phyloP scores from a whole-genome alignment of 2,888 invertebrate genomes.

The Molorchus minor region DNA sequence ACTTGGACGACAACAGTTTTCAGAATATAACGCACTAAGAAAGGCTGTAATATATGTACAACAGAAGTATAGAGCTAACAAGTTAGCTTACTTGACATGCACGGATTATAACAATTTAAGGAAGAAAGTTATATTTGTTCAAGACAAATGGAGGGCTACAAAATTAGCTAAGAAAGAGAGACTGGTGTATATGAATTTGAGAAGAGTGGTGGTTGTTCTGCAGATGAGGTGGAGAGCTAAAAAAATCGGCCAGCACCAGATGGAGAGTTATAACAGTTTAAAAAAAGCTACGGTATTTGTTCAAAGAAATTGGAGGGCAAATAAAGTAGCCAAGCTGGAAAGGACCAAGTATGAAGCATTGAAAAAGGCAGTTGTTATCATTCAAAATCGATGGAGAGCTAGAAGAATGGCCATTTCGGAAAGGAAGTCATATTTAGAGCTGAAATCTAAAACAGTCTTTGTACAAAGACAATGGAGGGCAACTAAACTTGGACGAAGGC shows the following conservation, averaged over 20 bases:
- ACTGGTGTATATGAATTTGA: constrained; percentile 1
- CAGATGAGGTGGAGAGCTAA: constrained; percentile 56
- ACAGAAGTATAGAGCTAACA: too few relatives aligned
- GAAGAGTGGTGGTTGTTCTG: constrained; percentile 24
- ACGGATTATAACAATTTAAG: too few relatives aligned
- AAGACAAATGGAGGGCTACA: neutral
- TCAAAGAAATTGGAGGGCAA: constrained; percentile 57
- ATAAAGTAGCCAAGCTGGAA: constrained; percentile 8
- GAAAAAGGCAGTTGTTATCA: constrained; percentile 55
- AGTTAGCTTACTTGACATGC: too few relatives aligned
- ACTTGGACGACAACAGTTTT: too few relatives aligned
- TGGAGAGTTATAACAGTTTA: constrained; percentile 52
- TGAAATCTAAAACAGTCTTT: constrained; percentile 36
- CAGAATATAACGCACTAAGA: too few relatives aligned
- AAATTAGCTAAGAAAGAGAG: constrained; percentile 5
- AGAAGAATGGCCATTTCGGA: constrained; percentile 33
- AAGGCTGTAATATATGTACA: too few relatives aligned
- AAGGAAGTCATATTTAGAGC: constrained; percentile 37
- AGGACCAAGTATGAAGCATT: constrained; percentile 15
- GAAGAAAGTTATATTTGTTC: constrained; percentile 14
- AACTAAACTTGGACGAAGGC: constrained; percentile 29
- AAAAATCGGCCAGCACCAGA: constrained; percentile 41
- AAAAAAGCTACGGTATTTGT: constrained; percentile 54
- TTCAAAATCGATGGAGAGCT: constrained; percentile 48
- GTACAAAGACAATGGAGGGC: constrained; percentile 48